Evolutionary conservation across 2,888 invertebrate genomes (phyloP).

Genomic region (Eucera pruinosa): DNA sequence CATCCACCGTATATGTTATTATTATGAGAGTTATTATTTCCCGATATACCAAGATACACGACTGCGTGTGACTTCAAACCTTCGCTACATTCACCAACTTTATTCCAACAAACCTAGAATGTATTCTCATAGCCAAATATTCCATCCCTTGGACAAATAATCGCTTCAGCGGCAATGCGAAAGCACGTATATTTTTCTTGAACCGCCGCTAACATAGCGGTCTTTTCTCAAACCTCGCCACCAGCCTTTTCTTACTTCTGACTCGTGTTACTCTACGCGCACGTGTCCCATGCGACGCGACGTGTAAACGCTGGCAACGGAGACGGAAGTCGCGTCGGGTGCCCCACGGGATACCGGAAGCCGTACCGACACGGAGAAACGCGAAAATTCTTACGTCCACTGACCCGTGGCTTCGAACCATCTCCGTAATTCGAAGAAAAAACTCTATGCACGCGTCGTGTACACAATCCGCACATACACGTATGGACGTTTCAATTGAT

Average conservation of each 20-base stretch:
- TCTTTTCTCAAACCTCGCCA: background rate
- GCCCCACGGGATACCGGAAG: slow-evolving; percentile 29
- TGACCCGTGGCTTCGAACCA: slow-evolving; percentile 44
- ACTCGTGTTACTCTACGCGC: background rate
- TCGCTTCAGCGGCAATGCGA: slow-evolving; percentile 6
- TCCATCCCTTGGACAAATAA: slow-evolving; percentile 37
- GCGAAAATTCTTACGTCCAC: slow-evolving; percentile 36
- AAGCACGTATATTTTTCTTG: slow-evolving; percentile 47
- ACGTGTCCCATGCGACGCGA: slow-evolving; percentile 45
- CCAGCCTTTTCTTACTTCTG: background rate
- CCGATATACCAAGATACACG: no score
- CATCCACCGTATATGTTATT: no score
- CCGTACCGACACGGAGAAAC: slow-evolving; percentile 20
- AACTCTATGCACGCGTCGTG: background rate
- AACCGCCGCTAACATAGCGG: background rate
- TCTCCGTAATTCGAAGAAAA: slow-evolving; percentile 38
- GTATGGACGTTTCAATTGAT: slow-evolving; percentile 43
- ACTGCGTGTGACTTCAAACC: no score
- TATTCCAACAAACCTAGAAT: background rate
- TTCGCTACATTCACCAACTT: background rate
- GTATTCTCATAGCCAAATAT: slow-evolving; percentile 36
- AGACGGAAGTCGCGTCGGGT: slow-evolving; percentile 24
- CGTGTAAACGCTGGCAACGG: slow-evolving; percentile 30
- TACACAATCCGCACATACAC: background rate
- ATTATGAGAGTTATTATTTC: no score